Base-by-base conservation (phyloP, 2,888 invertebrate species). In the Chouioia cunea region DNA sequence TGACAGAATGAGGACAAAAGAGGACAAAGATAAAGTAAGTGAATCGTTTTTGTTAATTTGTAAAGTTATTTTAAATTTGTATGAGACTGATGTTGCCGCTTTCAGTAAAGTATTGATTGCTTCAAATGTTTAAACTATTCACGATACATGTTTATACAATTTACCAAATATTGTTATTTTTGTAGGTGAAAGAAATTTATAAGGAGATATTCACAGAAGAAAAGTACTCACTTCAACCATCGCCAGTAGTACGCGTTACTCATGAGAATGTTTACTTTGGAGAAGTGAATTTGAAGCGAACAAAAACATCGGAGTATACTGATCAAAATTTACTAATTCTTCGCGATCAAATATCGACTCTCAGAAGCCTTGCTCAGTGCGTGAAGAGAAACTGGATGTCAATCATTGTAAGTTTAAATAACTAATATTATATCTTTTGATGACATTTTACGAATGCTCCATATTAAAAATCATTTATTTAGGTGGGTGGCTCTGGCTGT, bases 331-430 rank as follows among this genome's bases (percentile, higher is more conserved):
- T 90, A 70, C 82, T 90, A 66, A 78, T 90, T 46, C 75, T 85
- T 18, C 83, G 89, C 23, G 83, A 86, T 64, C 95, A 95, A 83
- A 82, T 92, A 65, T 87, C 90, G 6, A 86, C 89, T 3, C 83
- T 99, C 44, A 93, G 95, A 83, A 92, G 93, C 66, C 85, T 99
- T 65, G 91, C 93, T 18, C 93, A 94, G 77, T 96, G 97, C 84
- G 90, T 97, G 6, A 90, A 94, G 78, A 93, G 96, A 91, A 94
- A 95, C 81, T 99, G 98, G 94, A 91, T 99, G 85, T 88, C 96
- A 0, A 93, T 99, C 79, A 84, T 97, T 82, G 95, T 96, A 79
- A 88, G 89, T 83, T 10, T 16, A 57, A 2, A 0, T 27, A 16
- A 52, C 36, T 48, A 4, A 3, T 15, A 52, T 44, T 27, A 27